phyloP scores from a whole-genome alignment of 2,113 vertebrate species.

The Eurystomus gularis region DNA sequence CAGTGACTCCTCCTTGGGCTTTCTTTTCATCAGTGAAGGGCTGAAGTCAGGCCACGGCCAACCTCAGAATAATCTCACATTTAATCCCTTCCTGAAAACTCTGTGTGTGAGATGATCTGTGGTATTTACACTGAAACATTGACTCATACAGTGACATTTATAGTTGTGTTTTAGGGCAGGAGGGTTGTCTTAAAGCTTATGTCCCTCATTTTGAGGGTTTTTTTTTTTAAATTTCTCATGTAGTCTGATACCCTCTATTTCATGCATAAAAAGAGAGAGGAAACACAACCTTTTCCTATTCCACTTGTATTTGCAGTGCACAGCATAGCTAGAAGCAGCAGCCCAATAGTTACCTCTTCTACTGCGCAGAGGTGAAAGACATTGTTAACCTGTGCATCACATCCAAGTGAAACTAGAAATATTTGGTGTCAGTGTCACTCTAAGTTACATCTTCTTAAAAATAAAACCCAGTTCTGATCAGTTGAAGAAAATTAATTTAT shows the following conservation, averaged over 20 bases:
- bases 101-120: background rate
- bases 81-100: background rate
- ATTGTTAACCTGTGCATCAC: background rate
- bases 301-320: background rate
- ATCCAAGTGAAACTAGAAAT: background rate
- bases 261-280: background rate
- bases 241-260: background rate
- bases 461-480: background rate
- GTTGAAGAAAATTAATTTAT: background rate
- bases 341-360: background rate
- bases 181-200: background rate
- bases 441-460: background rate
- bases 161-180: background rate
- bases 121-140: background rate
- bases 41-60: background rate
- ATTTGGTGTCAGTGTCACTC: background rate
- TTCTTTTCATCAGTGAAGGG: background rate
- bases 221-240: background rate
- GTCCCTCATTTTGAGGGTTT: background rate
- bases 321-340: background rate
- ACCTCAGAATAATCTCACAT: background rate
- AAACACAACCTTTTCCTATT: background rate
- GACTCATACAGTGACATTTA: background rate
- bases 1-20: background rate
- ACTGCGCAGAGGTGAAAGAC: accelerated